phyloP scores from a whole-genome alignment of 37 sponge, comb jelly and placozoan genomes.

The Bolinopsis microptera region DNA sequence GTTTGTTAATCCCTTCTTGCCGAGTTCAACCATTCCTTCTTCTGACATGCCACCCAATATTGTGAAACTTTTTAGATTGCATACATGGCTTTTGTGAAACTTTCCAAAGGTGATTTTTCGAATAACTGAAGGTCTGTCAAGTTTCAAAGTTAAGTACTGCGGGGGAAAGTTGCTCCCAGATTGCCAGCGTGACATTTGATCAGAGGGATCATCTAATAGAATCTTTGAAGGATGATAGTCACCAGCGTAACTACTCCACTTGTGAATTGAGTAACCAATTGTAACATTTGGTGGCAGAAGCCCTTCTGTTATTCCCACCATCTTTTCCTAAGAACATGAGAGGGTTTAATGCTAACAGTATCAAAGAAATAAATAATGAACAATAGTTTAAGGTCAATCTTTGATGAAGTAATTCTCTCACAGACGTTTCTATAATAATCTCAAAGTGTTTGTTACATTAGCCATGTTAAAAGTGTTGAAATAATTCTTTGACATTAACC shows the following conservation, averaged over 20 bases:
- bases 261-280: constrained; percentile 66
- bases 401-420: too few relatives aligned
- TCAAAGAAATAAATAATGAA: too few relatives aligned
- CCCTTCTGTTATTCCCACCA: constrained; percentile 40
- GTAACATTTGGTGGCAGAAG: neutral
- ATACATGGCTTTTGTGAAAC: constrained; percentile 80
- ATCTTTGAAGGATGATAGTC: constrained; percentile 74
- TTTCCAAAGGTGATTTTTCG: constrained; percentile 78
- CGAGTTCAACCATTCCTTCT: constrained; percentile 52
- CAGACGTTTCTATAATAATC: too few relatives aligned
- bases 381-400: too few relatives aligned
- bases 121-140: constrained; percentile 73
- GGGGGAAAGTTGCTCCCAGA: constrained; percentile 74
- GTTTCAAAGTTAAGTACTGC: constrained; percentile 75
- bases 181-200: constrained; percentile 81
- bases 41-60: constrained; percentile 76
- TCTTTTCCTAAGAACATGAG: too few relatives aligned
- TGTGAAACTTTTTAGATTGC: constrained; percentile 75
- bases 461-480: too few relatives aligned
- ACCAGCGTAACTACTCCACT: constrained; percentile 72
- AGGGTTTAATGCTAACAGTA: too few relatives aligned
- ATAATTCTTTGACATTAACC: too few relatives aligned
- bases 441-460: too few relatives aligned
- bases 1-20: constrained; percentile 70
- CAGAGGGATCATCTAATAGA: constrained; percentile 73